Base-by-base conservation (phyloP, 2,113 vertebrate genomes). In the Ardeotis arabs region DNA sequence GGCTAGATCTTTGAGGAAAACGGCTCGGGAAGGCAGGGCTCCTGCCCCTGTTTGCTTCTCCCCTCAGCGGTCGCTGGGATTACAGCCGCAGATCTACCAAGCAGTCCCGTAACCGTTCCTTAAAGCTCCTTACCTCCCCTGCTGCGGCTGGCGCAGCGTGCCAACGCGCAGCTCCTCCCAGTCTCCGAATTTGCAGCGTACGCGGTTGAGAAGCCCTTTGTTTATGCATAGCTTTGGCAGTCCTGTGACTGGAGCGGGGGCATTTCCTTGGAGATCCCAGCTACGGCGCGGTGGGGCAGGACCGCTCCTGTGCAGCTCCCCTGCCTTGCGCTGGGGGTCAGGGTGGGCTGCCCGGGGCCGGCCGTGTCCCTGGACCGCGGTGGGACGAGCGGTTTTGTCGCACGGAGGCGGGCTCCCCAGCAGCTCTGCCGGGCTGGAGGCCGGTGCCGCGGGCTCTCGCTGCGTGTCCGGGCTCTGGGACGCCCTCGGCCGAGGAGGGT, bases 61-160 rank as follows among this genome's bases (percentile, higher is more conserved):
- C 41, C 21, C 69, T 29, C 25, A n/a, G 80, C 31, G 60, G 22
- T 70, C 63, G 66, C 68, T 35, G n/a, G 73, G 55, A 41, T 72
- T 59, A 15, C 29, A n/a, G 70, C 15, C 47, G 4, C 15, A 53
- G 27, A 7, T 74, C n/a, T 50, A 14, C 24, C 1, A 4, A 3
- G 19, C 62, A 16, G 41, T 63, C 73, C 82, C 44, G 7, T 66
- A 87, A 29, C 78, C 15, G 1, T 60, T 33, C 64, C 45, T n/a
- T 28, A 41, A 59, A 85, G 14, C 35, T 41, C 11, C 41, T 90
- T 19, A 52, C 4, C 37, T 69, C 49, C 64, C 11, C n/a, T 21
- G 45, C 55, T 41, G 59, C 89, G 0, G 3, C 4, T 0, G 1
- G n/a, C 3, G 4, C 50, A 1, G 25, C 0, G 0, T 87, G 94